These are phyloP conservation scores for Capitulum mitella DNA, from an alignment of 2,888 invertebrate genomes.

Conservation along the genomic window DNA sequence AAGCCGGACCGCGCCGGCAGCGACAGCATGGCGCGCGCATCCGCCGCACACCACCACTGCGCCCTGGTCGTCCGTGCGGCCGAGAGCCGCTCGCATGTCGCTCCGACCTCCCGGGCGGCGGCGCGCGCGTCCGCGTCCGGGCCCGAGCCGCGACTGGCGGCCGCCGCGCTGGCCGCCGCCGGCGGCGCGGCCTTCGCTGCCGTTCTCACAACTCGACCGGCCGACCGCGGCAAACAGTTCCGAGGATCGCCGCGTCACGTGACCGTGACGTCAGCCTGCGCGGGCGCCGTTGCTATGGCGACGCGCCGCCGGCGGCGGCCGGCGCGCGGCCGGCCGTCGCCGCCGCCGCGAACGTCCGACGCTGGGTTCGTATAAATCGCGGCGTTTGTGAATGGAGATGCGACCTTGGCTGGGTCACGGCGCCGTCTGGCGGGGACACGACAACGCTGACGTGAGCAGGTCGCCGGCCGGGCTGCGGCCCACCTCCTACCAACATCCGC, in stretches of 20 bases:
- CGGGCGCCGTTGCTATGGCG: background rate
- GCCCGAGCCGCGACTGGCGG: background rate
- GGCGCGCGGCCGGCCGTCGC: background rate
- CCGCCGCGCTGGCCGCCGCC: background rate
- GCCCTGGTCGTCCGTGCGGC: too few relatives aligned
- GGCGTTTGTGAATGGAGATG: background rate
- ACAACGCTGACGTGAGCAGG: too few relatives aligned
- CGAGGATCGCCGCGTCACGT: constrained; percentile 4
- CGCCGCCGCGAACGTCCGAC: background rate
- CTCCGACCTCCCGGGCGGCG: background rate
- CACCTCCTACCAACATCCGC: too few relatives aligned
- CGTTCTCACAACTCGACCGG: constrained; percentile 9
- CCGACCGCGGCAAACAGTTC: constrained; percentile 15
- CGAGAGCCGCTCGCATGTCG: too few relatives aligned
- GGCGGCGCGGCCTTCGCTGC: background rate
- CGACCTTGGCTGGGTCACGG: constrained; percentile 9
- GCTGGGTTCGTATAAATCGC: background rate
- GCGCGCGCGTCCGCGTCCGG: too few relatives aligned
- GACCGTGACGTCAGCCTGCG: background rate
- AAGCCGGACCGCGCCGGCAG: too few relatives aligned
- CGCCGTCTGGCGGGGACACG: background rate
- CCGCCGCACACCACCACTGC: background rate
- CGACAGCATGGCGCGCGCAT: background rate
- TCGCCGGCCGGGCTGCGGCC: too few relatives aligned
- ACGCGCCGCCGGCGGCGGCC: background rate